These are phyloP conservation scores for Gila orcuttii DNA, from an alignment of 2,113 vertebrate genomes.

Conservation along the genomic window DNA sequence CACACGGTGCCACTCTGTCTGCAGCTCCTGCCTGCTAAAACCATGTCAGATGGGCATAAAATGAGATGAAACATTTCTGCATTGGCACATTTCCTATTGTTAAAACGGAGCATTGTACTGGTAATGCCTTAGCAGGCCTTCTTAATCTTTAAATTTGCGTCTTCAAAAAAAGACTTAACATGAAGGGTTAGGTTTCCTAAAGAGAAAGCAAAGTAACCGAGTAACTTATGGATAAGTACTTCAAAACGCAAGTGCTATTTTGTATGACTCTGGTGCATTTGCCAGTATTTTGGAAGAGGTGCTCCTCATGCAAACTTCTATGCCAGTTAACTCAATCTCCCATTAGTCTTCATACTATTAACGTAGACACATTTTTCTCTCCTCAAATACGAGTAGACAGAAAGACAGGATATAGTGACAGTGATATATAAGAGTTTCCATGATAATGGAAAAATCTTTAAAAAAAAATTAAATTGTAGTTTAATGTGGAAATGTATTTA, in stretches of 20 bases:
- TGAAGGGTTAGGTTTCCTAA: neutral
- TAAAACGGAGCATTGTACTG: neutral
- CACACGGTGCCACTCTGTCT: conserved; percentile 45
- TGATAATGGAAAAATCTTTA: neutral
- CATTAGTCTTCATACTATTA: conserved; percentile 60
- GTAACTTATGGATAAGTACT: neutral
- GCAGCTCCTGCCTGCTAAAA: conserved; percentile 49
- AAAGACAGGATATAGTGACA: neutral
- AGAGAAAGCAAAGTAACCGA: conserved; percentile 1
- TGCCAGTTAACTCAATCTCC: conserved; percentile 39
- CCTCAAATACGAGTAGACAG: conserved; percentile 56
- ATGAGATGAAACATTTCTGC: conserved; percentile 47
- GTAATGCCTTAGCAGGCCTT: conserved; percentile 45
- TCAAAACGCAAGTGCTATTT: neutral
- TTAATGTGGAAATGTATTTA: too few species aligned
- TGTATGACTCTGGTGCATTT: neutral
- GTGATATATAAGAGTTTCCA: neutral
- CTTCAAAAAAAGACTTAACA: neutral
- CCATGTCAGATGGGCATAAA: conserved; percentile 52
- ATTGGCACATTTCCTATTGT: conserved; percentile 30
- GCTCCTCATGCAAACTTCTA: neutral
- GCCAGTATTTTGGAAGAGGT: neutral
- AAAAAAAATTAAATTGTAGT: neutral
- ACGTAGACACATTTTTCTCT: conserved; percentile 54
- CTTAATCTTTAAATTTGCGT: conserved; percentile 33